Base-by-base conservation (phyloP, 2,113 vertebrate species). In the Columbina picui region DNA sequence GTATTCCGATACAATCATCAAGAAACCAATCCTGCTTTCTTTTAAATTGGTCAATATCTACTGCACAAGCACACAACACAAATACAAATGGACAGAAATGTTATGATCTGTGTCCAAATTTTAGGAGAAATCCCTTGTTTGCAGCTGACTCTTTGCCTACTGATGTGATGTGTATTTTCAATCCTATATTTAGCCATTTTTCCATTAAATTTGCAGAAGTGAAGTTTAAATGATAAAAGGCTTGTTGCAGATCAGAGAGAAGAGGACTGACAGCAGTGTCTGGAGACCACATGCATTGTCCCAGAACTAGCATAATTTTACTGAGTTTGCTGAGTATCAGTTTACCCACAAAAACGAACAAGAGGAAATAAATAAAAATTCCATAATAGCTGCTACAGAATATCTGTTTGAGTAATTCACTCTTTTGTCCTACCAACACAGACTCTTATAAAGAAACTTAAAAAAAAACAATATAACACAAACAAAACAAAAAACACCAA, bases 181-280 rank as follows among this genome's bases (percentile, higher is more conserved):
- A 41, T 55, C 55, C 34, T 50, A 6, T 52, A 90, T 71, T 90
- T 89, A 93, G 88, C 73, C 68, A 74, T 93, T 82, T 93, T 90
- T 45, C 6, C 22, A 60, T 90, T 90, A 76, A 74, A 90, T 84
- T 84, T 65, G 65, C 61, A 93, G 61, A 94, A 95, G 52, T 43
- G 27, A 86, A 78, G 60, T 81, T 95, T 78, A 84, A 95, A 90
- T 64, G 92, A 96, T 94, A 93, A 95, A 96, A 97, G 93, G 80
- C 52, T 78, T 95, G 64, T 8, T 57, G 39, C 53, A 95, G 90
- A 97, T 94, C 92, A 96, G 92, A 95, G 78, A 68, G 50, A 89
- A 86, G 9, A 63, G 29, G 76, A 87, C 71, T 94, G 90, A 94
- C 86, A 92, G 88, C 80, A 10, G 36, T 68, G 77, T 89, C 93